phyloP scores from a whole-genome alignment of 2,113 vertebrate species.

The Albula goreensis region DNA sequence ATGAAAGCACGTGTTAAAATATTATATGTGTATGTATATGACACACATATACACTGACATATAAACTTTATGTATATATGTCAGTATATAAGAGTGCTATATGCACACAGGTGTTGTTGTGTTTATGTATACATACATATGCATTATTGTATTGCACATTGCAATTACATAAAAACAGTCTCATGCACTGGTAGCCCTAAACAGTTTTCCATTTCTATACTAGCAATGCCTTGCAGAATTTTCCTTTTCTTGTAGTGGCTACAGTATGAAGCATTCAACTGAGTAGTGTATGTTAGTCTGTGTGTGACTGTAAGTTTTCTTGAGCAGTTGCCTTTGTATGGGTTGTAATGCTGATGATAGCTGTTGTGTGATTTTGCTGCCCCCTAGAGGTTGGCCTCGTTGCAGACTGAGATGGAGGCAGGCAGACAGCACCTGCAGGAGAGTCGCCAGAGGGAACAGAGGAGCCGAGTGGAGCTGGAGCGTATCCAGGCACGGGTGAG shows the following conservation, averaged over 20 bases:
- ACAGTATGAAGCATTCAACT: too few relatives aligned
- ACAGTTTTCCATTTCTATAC: neutral
- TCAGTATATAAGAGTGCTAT: too few relatives aligned
- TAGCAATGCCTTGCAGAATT: neutral
- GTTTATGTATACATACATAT: too few relatives aligned
- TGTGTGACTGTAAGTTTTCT: neutral
- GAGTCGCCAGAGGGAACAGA: constrained; percentile 60
- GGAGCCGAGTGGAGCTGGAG: constrained; percentile 53
- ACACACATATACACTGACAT: too few relatives aligned
- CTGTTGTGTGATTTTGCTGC: neutral
- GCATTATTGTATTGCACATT: too few relatives aligned
- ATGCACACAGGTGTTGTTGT: too few relatives aligned
- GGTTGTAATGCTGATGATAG: neutral
- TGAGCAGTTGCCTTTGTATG: neutral
- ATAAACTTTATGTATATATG: neutral
- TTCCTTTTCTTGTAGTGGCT: neutral
- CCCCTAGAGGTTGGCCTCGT: constrained; percentile 64
- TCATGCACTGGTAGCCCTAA: neutral
- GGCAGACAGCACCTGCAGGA: constrained; percentile 65
- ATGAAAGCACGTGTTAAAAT: too few relatives aligned
- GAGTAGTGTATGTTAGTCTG: neutral
- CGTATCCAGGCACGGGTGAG: constrained; percentile 38
- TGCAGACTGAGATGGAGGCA: constrained; percentile 57
- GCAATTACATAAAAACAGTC: neutral
- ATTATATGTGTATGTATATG: too few relatives aligned